A percentile compares a stretch with the other conserved stretches of the same genome.
Conservation (phyloP, 2,113 vertebrate species). For the Amphilophus citrinellus region DNA sequence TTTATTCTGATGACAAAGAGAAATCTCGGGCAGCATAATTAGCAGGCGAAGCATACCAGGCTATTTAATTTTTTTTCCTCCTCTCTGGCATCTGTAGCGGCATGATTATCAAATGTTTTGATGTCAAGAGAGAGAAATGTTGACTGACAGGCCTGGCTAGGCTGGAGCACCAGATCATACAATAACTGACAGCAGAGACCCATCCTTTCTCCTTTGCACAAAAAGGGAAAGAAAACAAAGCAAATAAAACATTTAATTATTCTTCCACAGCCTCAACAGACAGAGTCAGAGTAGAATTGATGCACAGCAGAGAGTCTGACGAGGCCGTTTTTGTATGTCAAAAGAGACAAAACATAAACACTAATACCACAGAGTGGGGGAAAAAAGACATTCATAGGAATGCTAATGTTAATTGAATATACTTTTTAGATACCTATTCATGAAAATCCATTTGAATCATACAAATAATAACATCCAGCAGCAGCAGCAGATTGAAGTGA, state of each 20-base stretch:
- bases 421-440: neutral
- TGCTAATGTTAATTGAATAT: neutral
- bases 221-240: slow-evolving; percentile 54
- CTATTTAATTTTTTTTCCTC: neutral
- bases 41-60: slow-evolving; percentile 30
- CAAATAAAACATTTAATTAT: slow-evolving; percentile 74
- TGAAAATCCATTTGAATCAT: neutral
- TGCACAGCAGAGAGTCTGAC: slow-evolving; percentile 52
- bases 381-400: neutral
- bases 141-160: slow-evolving; percentile 74
- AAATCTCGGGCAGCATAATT: slow-evolving; percentile 61
- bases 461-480: neutral
- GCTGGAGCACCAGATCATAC: slow-evolving; percentile 55
- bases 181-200: slow-evolving; percentile 66
- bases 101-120: slow-evolving; percentile 76
- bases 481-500: neutral
- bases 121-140: slow-evolving; percentile 65
- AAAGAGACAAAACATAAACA: neutral
- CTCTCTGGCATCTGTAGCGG: slow-evolving; percentile 58
- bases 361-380: neutral
- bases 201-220: slow-evolving; percentile 42
- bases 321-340: slow-evolving; percentile 7
- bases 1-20: slow-evolving; percentile 66
- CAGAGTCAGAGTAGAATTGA: slow-evolving; percentile 53
- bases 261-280: slow-evolving; percentile 45